phyloP scores from a whole-genome alignment of 2,113 vertebrate genomes.

The Phasianus colchicus region DNA sequence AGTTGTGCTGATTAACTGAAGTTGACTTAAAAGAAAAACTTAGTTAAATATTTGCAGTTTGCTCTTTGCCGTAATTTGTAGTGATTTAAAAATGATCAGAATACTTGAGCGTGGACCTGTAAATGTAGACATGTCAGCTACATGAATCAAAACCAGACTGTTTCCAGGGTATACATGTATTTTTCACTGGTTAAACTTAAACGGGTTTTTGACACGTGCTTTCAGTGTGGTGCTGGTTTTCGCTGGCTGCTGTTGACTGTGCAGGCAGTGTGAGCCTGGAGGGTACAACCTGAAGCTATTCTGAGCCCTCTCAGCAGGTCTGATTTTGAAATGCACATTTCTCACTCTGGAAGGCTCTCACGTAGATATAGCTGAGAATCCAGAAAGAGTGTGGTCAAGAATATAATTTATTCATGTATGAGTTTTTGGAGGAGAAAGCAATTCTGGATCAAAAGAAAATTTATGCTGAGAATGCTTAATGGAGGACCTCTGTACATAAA shows the following conservation, averaged over 20 bases:
- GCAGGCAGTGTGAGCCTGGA: neutral
- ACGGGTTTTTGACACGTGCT: neutral
- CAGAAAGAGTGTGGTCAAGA: neutral
- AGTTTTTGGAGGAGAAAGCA: rapidly evolving
- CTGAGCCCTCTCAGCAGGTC: neutral
- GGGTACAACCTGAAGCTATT: neutral
- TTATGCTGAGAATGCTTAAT: neutral
- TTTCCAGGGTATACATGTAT: neutral
- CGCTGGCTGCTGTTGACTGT: neutral
- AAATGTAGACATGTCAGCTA: neutral
- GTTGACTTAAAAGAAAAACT: neutral
- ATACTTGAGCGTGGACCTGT: neutral
- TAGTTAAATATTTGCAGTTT: constrained; percentile 12
- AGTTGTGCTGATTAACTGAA: neutral
- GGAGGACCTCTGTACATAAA: neutral
- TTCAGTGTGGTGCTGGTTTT: neutral
- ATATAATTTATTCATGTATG: neutral
- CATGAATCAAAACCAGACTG: neutral
- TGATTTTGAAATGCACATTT: neutral
- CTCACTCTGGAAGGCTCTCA: neutral
- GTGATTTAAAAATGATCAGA: neutral
- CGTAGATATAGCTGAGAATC: neutral
- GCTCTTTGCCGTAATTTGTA: neutral
- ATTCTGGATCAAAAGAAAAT: neutral
- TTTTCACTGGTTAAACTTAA: neutral